These are phyloP conservation scores for Scaptomyza flava DNA, from an alignment of 2,888 invertebrate species.

Conservation along the genomic window DNA sequence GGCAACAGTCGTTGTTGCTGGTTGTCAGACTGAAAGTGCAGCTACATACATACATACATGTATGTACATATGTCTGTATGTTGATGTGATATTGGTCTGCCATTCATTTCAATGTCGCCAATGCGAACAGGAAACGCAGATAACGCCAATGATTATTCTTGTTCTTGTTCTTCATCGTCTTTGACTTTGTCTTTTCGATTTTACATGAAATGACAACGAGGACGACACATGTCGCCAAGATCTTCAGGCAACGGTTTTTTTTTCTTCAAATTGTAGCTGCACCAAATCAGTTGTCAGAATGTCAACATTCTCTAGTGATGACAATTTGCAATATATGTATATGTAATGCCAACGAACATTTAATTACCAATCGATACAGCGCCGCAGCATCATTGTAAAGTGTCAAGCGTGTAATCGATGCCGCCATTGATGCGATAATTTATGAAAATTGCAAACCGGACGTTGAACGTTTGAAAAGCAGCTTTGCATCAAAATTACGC, in stretches of 20 bases:
- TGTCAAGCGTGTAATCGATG: slow-evolving; percentile 44
- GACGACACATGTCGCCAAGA: slow-evolving; percentile 55
- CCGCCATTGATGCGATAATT: slow-evolving; percentile 27
- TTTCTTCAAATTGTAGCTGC: slow-evolving; percentile 25
- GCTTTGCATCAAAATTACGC: slow-evolving; percentile 7
- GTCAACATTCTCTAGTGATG: slow-evolving; percentile 41
- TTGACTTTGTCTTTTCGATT: slow-evolving; percentile 10
- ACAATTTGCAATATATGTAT: slow-evolving; percentile 2
- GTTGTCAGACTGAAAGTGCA: slow-evolving; percentile 12
- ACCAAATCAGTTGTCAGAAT: slow-evolving; percentile 50
- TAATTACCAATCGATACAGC: slow-evolving; percentile 42
- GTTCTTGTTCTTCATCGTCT: neutral
- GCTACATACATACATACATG: neutral
- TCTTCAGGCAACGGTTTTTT: slow-evolving; percentile 31
- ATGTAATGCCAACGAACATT: slow-evolving; percentile 10
- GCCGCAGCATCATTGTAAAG: slow-evolving; percentile 1
- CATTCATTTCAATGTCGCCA: slow-evolving; percentile 64
- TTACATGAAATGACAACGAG: slow-evolving; percentile 38
- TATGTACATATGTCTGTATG: neutral
- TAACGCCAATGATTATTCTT: slow-evolving; percentile 40
- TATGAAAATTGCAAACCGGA: slow-evolving; percentile 9
- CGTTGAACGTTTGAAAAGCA: slow-evolving; percentile 7
- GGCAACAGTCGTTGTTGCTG: slow-evolving; percentile 10
- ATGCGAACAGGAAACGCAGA: slow-evolving; percentile 69
- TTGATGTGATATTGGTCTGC: slow-evolving; percentile 52